Conservation (phyloP, 2,797 vertebrate species). For the Hippoglossus hippoglossus region DNA sequence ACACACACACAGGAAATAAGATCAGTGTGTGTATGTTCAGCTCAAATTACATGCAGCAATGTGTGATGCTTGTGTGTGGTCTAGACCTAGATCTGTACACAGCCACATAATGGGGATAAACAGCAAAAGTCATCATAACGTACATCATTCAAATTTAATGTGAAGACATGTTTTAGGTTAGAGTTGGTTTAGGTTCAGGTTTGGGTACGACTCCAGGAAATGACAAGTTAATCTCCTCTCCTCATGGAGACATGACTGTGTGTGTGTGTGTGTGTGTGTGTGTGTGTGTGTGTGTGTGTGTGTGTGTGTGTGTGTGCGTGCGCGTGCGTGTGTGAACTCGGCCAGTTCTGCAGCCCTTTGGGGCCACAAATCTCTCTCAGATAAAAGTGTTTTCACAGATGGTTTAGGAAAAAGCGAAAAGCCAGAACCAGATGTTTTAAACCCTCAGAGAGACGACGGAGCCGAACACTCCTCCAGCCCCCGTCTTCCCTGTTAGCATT, state of each 20-base stretch:
- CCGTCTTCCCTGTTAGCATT: conserved; percentile 10
- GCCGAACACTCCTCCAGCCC: conserved; percentile 25
- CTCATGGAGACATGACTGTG: neutral
- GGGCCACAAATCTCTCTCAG: conserved; percentile 22
- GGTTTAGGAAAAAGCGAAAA: conserved; percentile 59
- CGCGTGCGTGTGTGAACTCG: conserved; percentile 5
- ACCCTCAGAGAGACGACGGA: conserved; percentile 51
- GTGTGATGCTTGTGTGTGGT: no score
- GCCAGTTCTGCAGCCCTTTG: conserved; percentile 6
- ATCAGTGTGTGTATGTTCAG: neutral
- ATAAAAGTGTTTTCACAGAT: conserved; percentile 75
- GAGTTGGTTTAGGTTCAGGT: no score
- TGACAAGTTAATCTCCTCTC: neutral
- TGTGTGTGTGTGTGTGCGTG: no score
- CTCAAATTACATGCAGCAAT: conserved; percentile 25
- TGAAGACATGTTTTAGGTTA: no score
- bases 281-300: no score
- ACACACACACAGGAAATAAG: no score
- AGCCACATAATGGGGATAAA: no score
- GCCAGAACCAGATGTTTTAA: conserved; percentile 69
- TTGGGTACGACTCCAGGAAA: neutral
- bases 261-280: no score
- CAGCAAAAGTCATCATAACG: no score
- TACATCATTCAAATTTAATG: no score
- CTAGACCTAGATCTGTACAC: no score